A percentile compares a stretch with the other conserved stretches of the same genome.
phyloP scores from a whole-genome alignment of 2,888 invertebrate species.

The Hartigia nigra region DNA sequence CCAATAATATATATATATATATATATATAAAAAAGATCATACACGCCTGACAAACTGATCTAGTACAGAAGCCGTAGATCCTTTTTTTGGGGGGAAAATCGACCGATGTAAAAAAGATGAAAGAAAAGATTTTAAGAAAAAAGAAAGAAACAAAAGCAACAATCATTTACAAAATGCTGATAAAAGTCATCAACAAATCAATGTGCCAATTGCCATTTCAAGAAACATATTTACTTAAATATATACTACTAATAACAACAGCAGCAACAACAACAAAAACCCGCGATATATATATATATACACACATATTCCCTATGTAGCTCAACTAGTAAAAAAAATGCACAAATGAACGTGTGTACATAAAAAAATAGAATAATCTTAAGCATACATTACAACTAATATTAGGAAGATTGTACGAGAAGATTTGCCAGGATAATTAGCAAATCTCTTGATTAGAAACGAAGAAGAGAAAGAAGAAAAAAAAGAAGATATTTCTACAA shows the following conservation, averaged over 20 bases:
- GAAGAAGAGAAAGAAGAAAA: neutral
- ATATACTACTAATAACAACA: neutral
- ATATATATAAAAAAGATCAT: too few relatives aligned
- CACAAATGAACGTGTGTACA: slow-evolving; percentile 23
- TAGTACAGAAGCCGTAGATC: neutral
- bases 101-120: slow-evolving; percentile 4
- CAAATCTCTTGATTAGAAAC: neutral
- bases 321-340: neutral
- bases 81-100: slow-evolving; percentile 9
- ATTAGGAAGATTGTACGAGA: neutral
- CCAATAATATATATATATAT: too few relatives aligned
- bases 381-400: neutral
- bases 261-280: neutral
- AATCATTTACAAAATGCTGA: neutral
- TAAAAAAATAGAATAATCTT: slow-evolving; percentile 13
- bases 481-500: neutral
- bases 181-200: neutral
- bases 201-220: neutral
- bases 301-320: neutral
- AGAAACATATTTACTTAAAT: neutral
- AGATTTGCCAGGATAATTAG: neutral
- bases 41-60: neutral
- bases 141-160: neutral
- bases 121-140: neutral
- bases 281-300: neutral